phyloP scores from a whole-genome alignment of 1,140 invertebrate species.

The Dendroctonus valens region DNA sequence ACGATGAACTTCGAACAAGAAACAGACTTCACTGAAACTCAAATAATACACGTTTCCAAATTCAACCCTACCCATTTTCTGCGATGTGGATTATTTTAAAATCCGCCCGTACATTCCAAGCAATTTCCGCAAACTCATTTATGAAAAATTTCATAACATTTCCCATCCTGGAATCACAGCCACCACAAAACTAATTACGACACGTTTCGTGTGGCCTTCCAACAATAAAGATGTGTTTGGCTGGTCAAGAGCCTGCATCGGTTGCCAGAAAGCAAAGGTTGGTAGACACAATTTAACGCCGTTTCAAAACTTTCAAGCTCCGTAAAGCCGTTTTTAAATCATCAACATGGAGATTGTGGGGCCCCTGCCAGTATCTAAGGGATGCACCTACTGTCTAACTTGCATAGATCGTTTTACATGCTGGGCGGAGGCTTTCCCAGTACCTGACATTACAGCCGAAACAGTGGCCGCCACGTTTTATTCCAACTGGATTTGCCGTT shows the following conservation, averaged over 20 bases:
- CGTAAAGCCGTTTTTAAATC: neutral
- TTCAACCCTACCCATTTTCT: too few relatives aligned
- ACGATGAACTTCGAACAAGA: too few relatives aligned
- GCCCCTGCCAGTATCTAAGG: neutral
- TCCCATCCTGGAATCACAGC: neutral
- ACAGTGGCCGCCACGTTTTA: neutral
- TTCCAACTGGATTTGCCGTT: neutral
- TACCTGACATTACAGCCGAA: neutral
- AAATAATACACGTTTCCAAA: too few relatives aligned
- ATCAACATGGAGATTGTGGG: neutral
- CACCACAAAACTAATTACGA: neutral
- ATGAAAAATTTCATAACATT: neutral
- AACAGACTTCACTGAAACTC: too few relatives aligned
- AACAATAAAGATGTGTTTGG: neutral
- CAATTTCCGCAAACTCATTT: neutral
- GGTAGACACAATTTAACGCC: neutral
- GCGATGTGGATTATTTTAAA: neutral
- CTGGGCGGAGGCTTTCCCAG: too few relatives aligned
- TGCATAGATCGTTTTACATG: too few relatives aligned
- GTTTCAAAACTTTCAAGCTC: neutral
- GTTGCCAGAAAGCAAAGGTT: neutral
- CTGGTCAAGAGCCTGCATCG: neutral
- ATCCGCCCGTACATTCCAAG: neutral
- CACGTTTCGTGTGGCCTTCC: neutral
- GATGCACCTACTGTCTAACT: constrained; percentile 25